These are phyloP conservation scores for Pyrgilauda ruficollis DNA, from an alignment of 2,113 vertebrate species.

Conservation along the genomic window DNA sequence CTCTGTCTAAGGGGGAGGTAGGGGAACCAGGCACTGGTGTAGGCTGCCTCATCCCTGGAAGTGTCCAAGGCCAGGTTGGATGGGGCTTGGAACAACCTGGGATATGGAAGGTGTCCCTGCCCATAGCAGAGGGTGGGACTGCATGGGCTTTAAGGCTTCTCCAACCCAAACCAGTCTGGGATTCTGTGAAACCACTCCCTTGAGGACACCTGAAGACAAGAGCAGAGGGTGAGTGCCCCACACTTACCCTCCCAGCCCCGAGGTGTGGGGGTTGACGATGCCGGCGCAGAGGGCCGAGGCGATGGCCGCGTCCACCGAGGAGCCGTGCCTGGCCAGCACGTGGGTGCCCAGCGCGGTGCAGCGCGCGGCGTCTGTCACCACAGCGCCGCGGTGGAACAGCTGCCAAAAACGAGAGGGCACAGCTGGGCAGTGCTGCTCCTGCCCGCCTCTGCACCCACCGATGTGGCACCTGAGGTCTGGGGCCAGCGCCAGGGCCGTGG, in stretches of 20 bases:
- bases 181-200: not conserved
- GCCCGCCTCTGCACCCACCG: not conserved
- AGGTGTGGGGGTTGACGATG: conserved; percentile 90
- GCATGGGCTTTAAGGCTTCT: not conserved
- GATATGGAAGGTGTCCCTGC: not conserved
- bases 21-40: not conserved
- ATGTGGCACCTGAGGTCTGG: not conserved
- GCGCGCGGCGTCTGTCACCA: conserved; percentile 88
- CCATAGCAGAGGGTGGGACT: not conserved
- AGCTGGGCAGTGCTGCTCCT: not conserved
- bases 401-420: conserved; percentile 13
- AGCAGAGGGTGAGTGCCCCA: accelerated
- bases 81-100: not conserved
- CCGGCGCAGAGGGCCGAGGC: conserved; percentile 87
- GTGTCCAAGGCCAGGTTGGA: not conserved
- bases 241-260: conserved; percentile 92
- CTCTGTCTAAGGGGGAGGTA: not conserved
- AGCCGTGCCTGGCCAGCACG: conserved; percentile 84
- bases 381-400: conserved; percentile 89
- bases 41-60: not conserved
- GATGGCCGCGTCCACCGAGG: conserved; percentile 93
- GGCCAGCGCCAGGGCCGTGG: accelerated
- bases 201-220: not conserved
- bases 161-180: not conserved
- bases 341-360: conserved; percentile 89